These are phyloP conservation scores for Plectropomus leopardus DNA, from an alignment of 2,113 vertebrate genomes.

Conservation along the genomic window DNA sequence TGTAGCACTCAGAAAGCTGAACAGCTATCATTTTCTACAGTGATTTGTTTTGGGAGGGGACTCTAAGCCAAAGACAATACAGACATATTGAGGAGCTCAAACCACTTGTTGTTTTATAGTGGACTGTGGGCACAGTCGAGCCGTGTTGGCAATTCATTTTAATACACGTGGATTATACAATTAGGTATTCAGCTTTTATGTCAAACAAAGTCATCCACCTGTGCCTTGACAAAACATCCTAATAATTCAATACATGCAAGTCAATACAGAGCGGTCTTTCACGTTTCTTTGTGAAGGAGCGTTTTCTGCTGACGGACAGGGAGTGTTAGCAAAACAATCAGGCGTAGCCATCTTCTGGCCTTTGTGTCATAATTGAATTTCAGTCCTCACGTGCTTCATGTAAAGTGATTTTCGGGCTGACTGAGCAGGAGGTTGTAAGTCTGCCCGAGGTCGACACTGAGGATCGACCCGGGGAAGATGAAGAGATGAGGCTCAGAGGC, in stretches of 20 bases:
- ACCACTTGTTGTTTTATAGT: not conserved
- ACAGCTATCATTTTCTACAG: constrained; percentile 3
- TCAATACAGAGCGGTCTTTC: constrained; percentile 23
- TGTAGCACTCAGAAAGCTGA: constrained; percentile 7
- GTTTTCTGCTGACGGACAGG: constrained; percentile 23
- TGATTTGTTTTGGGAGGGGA: constrained; percentile 28
- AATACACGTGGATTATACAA: not conserved
- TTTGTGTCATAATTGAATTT: constrained; percentile 53
- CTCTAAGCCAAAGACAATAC: constrained; percentile 30
- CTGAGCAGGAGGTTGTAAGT: constrained; percentile 59
- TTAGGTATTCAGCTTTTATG: not conserved
- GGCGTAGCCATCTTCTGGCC: not conserved
- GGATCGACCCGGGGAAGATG: constrained; percentile 58
- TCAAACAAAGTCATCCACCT: not conserved
- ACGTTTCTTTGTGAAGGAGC: constrained; percentile 4
- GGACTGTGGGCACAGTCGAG: not conserved
- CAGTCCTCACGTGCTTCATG: constrained; percentile 1
- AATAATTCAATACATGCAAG: not conserved
- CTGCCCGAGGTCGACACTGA: constrained; percentile 38
- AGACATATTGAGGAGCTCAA: constrained; percentile 25
- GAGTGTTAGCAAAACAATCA: constrained; percentile 50
- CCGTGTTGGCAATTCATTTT: not conserved
- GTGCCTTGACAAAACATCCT: not conserved
- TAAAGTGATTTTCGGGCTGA: constrained; percentile 70
- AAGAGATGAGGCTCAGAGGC: constrained; percentile 7